Conservation (phyloP, 1,140 invertebrate genomes). For the Zaprionus africanus region DNA sequence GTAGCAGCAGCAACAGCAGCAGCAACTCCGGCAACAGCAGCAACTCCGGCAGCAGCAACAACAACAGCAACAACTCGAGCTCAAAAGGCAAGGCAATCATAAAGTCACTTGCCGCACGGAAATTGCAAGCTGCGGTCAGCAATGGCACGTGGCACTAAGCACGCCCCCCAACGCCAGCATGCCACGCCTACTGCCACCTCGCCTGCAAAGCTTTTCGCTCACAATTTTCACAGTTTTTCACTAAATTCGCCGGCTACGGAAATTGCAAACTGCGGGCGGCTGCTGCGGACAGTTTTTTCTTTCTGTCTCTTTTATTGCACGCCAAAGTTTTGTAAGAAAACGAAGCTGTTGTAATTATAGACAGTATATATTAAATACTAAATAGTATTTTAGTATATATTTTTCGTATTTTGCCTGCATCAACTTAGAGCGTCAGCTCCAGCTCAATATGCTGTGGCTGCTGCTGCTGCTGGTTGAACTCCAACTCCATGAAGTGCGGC, state of each 20-base stretch:
- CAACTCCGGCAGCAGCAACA: constrained; percentile 3
- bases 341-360: constrained; percentile 38
- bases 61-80: constrained; percentile 3
- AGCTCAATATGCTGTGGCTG: not conserved
- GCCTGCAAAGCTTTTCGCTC: constrained; percentile 15
- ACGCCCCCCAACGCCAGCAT: not conserved
- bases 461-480: constrained; percentile 14
- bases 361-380: constrained; percentile 1
- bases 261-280: constrained; percentile 5
- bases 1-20: constrained; percentile 5
- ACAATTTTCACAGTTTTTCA: constrained; percentile 25
- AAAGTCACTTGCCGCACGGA: constrained; percentile 76
- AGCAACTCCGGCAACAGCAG: constrained; percentile 6
- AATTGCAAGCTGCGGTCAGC: constrained; percentile 74
- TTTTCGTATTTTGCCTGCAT: not conserved
- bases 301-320: not conserved
- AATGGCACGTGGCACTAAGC: constrained; percentile 48
- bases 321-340: constrained; percentile 35
- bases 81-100: constrained; percentile 63
- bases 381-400: constrained; percentile 6
- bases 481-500: constrained; percentile 34
- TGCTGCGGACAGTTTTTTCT: constrained; percentile 4
- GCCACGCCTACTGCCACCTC: not conserved
- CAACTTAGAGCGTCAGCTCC: not conserved
- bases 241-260: constrained; percentile 2